Conservation (phyloP, 53 echinoderm and acorn worm species). For the Mesocentrotus franciscanus region DNA sequence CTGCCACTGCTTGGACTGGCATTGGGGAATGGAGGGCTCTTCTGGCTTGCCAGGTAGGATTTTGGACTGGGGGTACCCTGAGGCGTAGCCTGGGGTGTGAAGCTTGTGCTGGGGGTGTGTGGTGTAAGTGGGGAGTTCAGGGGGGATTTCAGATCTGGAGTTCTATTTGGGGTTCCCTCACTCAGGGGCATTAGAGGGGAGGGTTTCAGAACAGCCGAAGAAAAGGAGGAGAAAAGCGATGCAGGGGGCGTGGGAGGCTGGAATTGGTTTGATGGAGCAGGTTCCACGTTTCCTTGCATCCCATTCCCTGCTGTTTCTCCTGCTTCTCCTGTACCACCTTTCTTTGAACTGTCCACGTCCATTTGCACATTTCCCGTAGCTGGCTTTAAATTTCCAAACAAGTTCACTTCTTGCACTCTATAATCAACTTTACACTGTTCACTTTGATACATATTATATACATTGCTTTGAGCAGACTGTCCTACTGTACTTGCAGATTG, state of each 20-base stretch:
- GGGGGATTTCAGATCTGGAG: slow-evolving; percentile 57
- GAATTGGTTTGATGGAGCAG: slow-evolving; percentile 10
- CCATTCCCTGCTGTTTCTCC: neutral
- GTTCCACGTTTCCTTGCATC: neutral
- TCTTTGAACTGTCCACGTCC: slow-evolving; percentile 28
- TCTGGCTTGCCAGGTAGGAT: slow-evolving; percentile 49
- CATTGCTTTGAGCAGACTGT: slow-evolving; percentile 24
- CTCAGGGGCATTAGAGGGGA: slow-evolving; percentile 64
- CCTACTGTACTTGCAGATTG: slow-evolving; percentile 4
- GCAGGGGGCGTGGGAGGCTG: slow-evolving; percentile 65
- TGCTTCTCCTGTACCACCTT: slow-evolving; percentile 7
- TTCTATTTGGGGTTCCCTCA: slow-evolving; percentile 37
- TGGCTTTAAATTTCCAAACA: slow-evolving; percentile 44
- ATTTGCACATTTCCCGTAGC: slow-evolving; percentile 67
- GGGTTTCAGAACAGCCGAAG: slow-evolving; percentile 53
- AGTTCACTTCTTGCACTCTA: slow-evolving; percentile 62
- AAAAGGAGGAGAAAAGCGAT: slow-evolving; percentile 56
- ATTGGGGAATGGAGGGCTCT: slow-evolving; percentile 36
- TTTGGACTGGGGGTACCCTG: slow-evolving; percentile 55
- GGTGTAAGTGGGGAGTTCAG: slow-evolving; percentile 47
- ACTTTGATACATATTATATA: slow-evolving; percentile 54
- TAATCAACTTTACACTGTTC: slow-evolving; percentile 55
- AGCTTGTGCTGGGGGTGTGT: slow-evolving; percentile 34
- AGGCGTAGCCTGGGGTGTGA: slow-evolving; percentile 22
- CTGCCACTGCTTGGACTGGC: neutral